Base-by-base conservation (phyloP, 2,888 invertebrate species). In the Standfussiana lucernea region DNA sequence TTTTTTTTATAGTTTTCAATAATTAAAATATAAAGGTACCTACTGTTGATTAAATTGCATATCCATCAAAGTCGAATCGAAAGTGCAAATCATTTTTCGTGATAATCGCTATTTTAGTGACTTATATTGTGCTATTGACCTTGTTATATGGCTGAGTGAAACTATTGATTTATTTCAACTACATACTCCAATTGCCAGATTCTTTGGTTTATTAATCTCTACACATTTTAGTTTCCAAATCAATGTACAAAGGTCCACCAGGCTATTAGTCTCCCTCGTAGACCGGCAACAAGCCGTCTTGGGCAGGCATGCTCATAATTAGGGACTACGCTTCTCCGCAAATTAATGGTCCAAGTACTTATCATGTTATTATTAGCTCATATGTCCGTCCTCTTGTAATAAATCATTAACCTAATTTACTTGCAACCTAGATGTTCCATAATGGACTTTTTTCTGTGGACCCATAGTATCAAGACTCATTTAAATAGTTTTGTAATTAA, bases 281-380 rank as follows among this genome's bases (percentile, higher is more conserved):
- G 61, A 35, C 18, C 15, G 45, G 45, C 35, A 74, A 61, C 35
- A 42, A 84, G 66, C 66, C 50, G 62, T 80, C 82, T 70, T 70
- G 56, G 56, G 61, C 84, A 74, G 73, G 45, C 68, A 28, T 74
- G 61, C 50, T 79, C 74, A 75, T 71, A 75, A 75, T 75, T 70
- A 80, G 70, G 66, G 45, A 67, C 56, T 70, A 61, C 53, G 64
- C 50, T 66, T 64, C 56, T 70, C 70, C 77, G 61, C 28, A 61
- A 72, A 86, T 80, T 74, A 75, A 83, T 86, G 80, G 80, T 53
- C 59, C 42, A 80, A 80, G 45, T 93, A 64, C 64, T 40, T 40
- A 72, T 61, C 62, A 78, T 75, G 67, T 72, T 67, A 67, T 79
- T 79, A 75, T 62, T 72, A 66, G 66, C 32, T 61, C 4, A 35